Base-by-base conservation (phyloP, 2,888 invertebrate species). In the Dioctria linearis region DNA sequence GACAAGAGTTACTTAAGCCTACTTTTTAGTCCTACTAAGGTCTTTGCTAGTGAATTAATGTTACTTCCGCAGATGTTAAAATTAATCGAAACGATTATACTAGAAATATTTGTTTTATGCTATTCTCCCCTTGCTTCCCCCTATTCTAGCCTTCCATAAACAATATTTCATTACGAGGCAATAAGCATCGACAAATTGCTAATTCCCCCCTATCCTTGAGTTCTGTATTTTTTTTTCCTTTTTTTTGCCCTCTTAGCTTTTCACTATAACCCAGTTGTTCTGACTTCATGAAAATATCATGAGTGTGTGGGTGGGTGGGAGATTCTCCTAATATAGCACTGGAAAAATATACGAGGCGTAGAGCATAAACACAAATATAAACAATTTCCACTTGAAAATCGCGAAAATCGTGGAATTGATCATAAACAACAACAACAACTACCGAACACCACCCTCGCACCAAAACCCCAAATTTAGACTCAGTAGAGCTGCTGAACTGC, bases 341-440 rank as follows among this genome's bases (percentile, higher is more conserved):
- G 49, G 25, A 69, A 13, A 69, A 69, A 69, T 69, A 69, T 69
- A 69, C 69, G 69, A 51, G 51, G 69, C 69, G 69, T 4, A 25
- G 51, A 69, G 39, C 51, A 69, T 69, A 69, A 69, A 69, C 69
- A 69, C 51, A 69, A 69, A 69, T 51, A 69, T 69, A 69, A 69
- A 69, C 69, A 51, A 37, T 46, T 51, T 46, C 11, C 69, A 69
- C 69, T 37, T 39, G 69, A 69, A 67, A 69, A 69, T 69, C 69
- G 69, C 51, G 51, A 69, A 25, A 69, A 69, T 69, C 69, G 49
- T 51, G 69, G 51, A 69, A 69, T 69, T 69, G 69, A 51, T 69
- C 69, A 69, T 69, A 69, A 69, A 69, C 69, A 69, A 69, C 51
- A 25, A 25, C 25, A 25, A 25, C 51, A 51, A 39, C 69, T 25